phyloP scores from a whole-genome alignment of 2,113 vertebrate genomes.

The Corydoras maculifer region DNA sequence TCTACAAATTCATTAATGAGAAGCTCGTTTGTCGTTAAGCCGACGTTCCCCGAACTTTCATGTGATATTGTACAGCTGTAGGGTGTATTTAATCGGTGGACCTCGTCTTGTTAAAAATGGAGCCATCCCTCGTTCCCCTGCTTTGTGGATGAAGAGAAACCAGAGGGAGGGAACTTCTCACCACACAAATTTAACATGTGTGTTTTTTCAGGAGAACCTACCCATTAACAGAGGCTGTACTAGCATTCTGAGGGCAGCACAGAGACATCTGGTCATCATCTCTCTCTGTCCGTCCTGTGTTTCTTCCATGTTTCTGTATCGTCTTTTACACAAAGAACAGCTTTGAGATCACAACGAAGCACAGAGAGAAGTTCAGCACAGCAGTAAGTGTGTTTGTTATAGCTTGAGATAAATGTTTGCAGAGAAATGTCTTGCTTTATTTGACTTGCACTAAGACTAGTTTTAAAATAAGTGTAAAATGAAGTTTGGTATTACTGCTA shows the following conservation, averaged over 20 bases:
- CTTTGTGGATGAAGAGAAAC: constrained; percentile 35
- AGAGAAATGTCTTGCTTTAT: too few relatives aligned
- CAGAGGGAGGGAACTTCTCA: constrained; percentile 50
- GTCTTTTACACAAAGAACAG: not conserved
- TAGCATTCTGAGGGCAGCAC: constrained; percentile 36
- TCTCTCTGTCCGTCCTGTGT: not conserved
- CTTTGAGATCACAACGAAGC: not conserved
- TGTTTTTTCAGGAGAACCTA: constrained; percentile 32
- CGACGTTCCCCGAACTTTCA: too few relatives aligned
- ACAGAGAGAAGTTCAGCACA: constrained; percentile 9
- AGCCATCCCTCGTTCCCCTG: not conserved
- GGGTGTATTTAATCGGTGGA: not conserved
- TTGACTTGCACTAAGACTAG: too few relatives aligned
- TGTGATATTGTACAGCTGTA: too few relatives aligned
- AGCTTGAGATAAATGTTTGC: too few relatives aligned
- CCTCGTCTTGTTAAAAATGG: not conserved
- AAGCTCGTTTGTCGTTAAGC: too few relatives aligned
- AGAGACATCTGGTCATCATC: constrained; percentile 31
- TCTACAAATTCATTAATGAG: too few relatives aligned
- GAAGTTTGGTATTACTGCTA: too few relatives aligned
- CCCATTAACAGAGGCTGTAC: constrained; percentile 31
- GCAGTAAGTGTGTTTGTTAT: constrained; percentile 25
- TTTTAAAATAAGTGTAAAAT: too few relatives aligned
- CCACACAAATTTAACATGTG: constrained; percentile 25
- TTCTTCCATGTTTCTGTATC: not conserved